Base-by-base conservation (phyloP, 1,140 invertebrate species). In the Drosophila santomea region DNA sequence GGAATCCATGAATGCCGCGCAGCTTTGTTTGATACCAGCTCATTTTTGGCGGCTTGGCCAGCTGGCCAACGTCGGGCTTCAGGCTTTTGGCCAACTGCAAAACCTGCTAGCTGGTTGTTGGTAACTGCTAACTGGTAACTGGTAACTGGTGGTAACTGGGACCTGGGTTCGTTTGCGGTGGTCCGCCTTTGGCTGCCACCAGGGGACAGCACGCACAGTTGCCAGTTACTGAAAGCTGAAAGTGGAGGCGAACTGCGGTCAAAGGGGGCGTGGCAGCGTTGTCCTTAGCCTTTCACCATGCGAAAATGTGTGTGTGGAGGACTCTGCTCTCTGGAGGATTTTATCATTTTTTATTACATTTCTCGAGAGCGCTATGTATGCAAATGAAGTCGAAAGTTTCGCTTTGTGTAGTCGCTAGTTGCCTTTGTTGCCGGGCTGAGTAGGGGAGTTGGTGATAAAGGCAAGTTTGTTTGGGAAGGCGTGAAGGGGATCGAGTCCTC, bases 301-400 rank as follows among this genome's bases (percentile, higher is more conserved):
- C 28, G 23, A 25, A 25, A 25, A 0, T n/a, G 23, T n/a, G 7
- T 61, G 25, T 50, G 52, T 74, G 35, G 43, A 12, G 51, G 54
- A 44, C 48, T 32, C 2, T n/a, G 14, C 55, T 17, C 56, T 55
- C 59, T 54, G 15, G 84, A 89, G 84, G 80, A 82, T 89, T 89
- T 89, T 89, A 89, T 89, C 84, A 89, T 89, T 89, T 89, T 88
- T 89, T 89, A 89, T 89, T 89, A 84, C 84, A 74, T 74, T 89
- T 88, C 84, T 89, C 79, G 84, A 89, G 84, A 84, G 84, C 84
- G 85, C 84, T 89, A 89, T 89, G 84, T 89, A 89, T 89, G 84
- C 84, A 89, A 89, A 89, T 89, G 84, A 89, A 89, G 85, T 80
- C 74, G 84, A 89, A 89, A 89, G 84, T 89, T 89, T 89, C 77